These are phyloP conservation scores for Bos taurus DNA, from an alignment of 2,113 vertebrate genomes.

Conservation along the genomic window ARS-UCD2.0 NC_037330.1:1209501-1210000, in stretches of 20 bases:
- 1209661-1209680: not conserved
- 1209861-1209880: not conserved
- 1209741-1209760: not conserved
- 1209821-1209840: not conserved
- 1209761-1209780: not conserved
- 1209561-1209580: not conserved
- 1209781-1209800: not conserved
- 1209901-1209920: not conserved
- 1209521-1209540: not conserved
- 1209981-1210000: too few species aligned
- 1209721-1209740: not conserved
- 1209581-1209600: not conserved
- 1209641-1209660: not conserved
- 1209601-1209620: not conserved
- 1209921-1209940: not conserved
- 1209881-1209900: not conserved
- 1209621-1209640: not conserved
- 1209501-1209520: not conserved
- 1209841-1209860: not conserved
- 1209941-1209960: not conserved
- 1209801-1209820: not conserved
- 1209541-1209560: not conserved
- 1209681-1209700: not conserved
- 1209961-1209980: not conserved
- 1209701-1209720: not conserved